Base-by-base conservation (phyloP, 2,888 invertebrate species). In the Drosophila helvetica region DNA sequence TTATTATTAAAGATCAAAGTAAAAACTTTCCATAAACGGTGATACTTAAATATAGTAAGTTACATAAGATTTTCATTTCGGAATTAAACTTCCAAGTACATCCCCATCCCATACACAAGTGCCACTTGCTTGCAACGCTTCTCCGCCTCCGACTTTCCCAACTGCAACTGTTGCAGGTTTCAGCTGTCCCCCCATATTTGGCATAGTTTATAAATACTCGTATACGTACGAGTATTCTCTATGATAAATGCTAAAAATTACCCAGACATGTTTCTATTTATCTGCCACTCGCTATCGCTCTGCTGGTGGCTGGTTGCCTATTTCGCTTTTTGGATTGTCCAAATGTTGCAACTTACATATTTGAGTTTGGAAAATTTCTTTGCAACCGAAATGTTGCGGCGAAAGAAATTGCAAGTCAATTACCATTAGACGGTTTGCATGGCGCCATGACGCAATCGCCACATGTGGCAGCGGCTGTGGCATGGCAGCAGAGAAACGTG, bases 351-450 rank as follows among this genome's bases (percentile, higher is more conserved):
- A 71, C 47, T 33, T 46, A 22, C 46, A 51, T 46, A 54, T 50
- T 71, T 65, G 66, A 42, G 63, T 74, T 74, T 80, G 76, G 68
- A 69, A 76, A 86, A 86, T 83, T 88, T 83, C 83, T 86, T 86
- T 86, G 83, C 73, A 87, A 75, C 88, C 75, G 68, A 88, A 86
- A 87, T 71, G 75, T 75, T 74, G 88, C 73, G 47, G 78, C 78
- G 84, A 86, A 81, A 88, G 85, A 88, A 89, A 86, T 86, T 88
- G 89, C 85, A 82, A 87, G 82, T 81, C 85, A 86, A 89, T 89
- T 87, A 88, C 77, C 63, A 73, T 63, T 83, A 88, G 83, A 76
- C 88, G 86, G 83, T 80, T 78, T 76, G 78, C 78, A 84, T 87
- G 83, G 83, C 88, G 86, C 88, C 79, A 75, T 84, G 84, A 84